phyloP scores from a whole-genome alignment of 2,797 vertebrate genomes.

The Neosalanx taihuensis region DNA sequence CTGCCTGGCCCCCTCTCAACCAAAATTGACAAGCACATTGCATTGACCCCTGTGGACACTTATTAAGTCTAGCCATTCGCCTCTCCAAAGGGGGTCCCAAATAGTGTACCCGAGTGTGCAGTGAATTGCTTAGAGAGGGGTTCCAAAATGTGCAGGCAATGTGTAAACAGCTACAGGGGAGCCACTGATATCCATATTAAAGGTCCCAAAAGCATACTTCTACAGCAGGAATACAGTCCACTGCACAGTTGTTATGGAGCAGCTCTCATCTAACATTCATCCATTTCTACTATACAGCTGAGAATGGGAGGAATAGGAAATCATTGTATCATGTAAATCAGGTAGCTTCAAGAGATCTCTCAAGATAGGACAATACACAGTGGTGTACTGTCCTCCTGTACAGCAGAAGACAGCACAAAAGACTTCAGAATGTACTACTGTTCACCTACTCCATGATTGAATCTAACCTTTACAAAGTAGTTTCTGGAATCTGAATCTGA shows the following conservation, averaged over 20 bases:
- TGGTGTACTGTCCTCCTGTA: no score
- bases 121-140: not conserved
- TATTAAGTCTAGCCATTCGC: constrained; percentile 1
- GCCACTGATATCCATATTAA: not conserved
- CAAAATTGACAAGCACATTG: constrained; percentile 34
- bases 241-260: not conserved
- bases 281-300: no score
- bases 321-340: no score
- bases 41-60: constrained; percentile 28
- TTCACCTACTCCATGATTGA: no score
- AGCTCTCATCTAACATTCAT: not conserved
- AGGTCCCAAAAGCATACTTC: not conserved
- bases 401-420: no score
- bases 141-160: not conserved
- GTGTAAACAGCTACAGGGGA: not conserved
- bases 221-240: not conserved
- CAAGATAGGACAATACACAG: no score
- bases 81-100: not conserved
- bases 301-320: no score
- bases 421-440: no score
- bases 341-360: no score
- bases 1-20: constrained; percentile 16
- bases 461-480: no score
- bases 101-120: not conserved
- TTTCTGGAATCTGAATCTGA: no score